Base-by-base conservation (phyloP, 2,888 invertebrate genomes). In the Thalpophila matura region DNA sequence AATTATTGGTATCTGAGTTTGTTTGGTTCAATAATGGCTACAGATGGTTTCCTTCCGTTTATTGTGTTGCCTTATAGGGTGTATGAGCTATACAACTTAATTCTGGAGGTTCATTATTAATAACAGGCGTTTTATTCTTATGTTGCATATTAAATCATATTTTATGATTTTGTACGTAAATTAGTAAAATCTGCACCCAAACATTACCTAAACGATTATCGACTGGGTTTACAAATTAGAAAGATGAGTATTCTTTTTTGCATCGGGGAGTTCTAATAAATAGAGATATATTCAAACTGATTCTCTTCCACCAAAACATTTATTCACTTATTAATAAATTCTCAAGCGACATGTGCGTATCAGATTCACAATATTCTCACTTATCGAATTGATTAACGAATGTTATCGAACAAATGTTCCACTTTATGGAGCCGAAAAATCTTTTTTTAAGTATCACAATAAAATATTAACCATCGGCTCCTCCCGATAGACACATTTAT, bases 401-500 rank as follows among this genome's bases (percentile, higher is more conserved):
- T 60, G 45, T 24, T 35, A 57, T 56, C 68, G 14, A 50, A 59
- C 73, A 76, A 76, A 68, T 79, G 76, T 58, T 65, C 68, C 49
- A 56, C 64, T 62, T 66, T 65, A 79, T 68, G 71, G 18, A 46
- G 38, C 49, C 65, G 42, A 81, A 79, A 79, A 82, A 79, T 64
- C 50, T 60, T 69, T 80, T 78, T 74, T 74, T 70, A 75, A 75
- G 63, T 79, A 77, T 68, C 70, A 72, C 76, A 79, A 78, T 74
- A 71, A 77, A 80, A 59, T 74, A 76, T 74, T 43, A 59, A 56
- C 68, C 74, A 50, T 57, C 53, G 67, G 59, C 37, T 71, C 53
- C 68, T 91, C 91, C 90, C 91, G 72, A 84, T 83, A 86, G 91
- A 85, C 83, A 84, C 94, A 94, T 95, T 95, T 93, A 94, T 95